Base-by-base conservation (phyloP, 1,140 invertebrate species). In the Tachypleus tridentatus region DNA sequence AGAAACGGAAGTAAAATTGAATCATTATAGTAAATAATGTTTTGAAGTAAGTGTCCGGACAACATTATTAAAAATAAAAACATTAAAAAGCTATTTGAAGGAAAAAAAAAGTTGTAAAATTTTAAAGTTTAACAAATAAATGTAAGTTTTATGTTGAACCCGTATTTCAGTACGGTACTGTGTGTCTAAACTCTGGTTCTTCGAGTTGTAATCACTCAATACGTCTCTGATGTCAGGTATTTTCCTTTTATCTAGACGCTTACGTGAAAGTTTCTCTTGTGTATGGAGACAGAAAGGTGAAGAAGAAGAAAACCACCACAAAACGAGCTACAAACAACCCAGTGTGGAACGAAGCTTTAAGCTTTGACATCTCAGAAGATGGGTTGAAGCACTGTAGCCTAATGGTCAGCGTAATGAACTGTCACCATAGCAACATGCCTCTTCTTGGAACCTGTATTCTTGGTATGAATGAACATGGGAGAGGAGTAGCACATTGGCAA, bases 371-470 rank as follows among this genome's bases (percentile, higher is more conserved):
- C 4, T 80, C 81, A 6, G 75, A 77, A 61, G 82, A 86, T 51
- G 87, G 89, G 72, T 83, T 93, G 9, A 86, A 89, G 72, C 88
- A 93, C 69, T 86, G 91, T 61, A 86, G 85, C 64, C 77, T 94
- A 3, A 81, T 92, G 11, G 82, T 93, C 50, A 91, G 91, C 80
- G 87, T 93, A 59, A 88, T 93, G 68, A 90, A 93, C 77, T 93
- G 92, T 73, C 90, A 93, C 76, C 90, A 96, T 77, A 83, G 85
- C 8, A 85, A 80, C 70, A 84, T 82, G 6, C 81, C 85, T 49
- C 80, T 88, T 52, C 79, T 89, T 11, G 87, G 87, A 3, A 83
- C 82, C 69, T 86, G 85, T 74, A 82, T 84, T 69, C 82, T 88
- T 68, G 86, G 86, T 50, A 82, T 83, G 52, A 80, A 81, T 64